A percentile compares a stretch with the other conserved stretches of the same genome.
These are phyloP conservation scores for Microplitis manilae DNA, from an alignment of 2,888 invertebrate species.

Conservation along the genomic window DNA sequence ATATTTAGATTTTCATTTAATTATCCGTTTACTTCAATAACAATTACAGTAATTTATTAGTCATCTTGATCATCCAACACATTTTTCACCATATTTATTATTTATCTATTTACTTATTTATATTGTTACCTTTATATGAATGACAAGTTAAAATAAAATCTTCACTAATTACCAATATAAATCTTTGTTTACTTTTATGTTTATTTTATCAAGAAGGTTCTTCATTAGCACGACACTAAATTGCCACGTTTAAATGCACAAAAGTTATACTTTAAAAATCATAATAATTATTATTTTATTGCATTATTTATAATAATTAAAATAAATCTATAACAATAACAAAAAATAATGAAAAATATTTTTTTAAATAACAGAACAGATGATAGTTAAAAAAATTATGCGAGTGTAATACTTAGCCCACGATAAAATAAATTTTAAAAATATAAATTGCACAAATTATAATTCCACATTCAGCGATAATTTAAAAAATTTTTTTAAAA, in stretches of 20 bases:
- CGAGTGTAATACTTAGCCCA: background rate
- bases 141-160: background rate
- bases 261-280: background rate
- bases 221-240: background rate
- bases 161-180: background rate
- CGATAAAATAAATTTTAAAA: background rate
- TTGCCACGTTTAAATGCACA: slow-evolving; percentile 1
- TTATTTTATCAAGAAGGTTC: background rate
- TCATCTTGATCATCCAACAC: background rate
- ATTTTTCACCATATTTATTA: background rate
- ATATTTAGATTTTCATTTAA: slow-evolving; percentile 16
- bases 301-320: background rate
- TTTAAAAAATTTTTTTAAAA: background rate
- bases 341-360: background rate
- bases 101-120: background rate
- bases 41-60: background rate
- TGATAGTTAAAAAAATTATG: background rate
- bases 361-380: background rate
- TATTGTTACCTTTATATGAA: background rate
- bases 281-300: background rate
- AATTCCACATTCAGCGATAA: background rate
- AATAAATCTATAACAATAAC: background rate
- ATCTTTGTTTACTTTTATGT: background rate
- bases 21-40: background rate
- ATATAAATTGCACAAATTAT: background rate